Evolutionary conservation across 2,888 invertebrate species (phyloP).

Genomic region (Acleris emargana): DNA sequence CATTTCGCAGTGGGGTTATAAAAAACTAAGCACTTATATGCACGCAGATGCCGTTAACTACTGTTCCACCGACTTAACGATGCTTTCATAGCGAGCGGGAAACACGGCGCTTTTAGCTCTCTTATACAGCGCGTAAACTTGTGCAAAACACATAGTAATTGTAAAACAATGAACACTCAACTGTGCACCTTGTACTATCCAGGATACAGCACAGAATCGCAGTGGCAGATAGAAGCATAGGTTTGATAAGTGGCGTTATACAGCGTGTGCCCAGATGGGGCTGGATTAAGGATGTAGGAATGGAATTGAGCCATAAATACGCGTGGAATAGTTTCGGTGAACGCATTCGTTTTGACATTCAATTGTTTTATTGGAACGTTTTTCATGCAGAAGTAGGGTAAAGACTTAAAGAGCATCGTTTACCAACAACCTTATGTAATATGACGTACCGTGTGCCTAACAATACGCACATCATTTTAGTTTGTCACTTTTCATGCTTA

Average conservation of each 20-base stretch:
- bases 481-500: no score
- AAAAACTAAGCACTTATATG: slow-evolving; percentile 10
- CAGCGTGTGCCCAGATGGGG: slow-evolving; percentile 16
- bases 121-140: no score
- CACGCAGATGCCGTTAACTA: not conserved
- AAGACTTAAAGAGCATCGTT: no score
- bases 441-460: no score
- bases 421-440: no score
- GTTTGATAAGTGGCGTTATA: slow-evolving; percentile 29
- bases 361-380: slow-evolving; percentile 1
- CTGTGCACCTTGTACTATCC: not conserved
- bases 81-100: not conserved
- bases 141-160: not conserved
- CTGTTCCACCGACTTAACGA: slow-evolving; percentile 3
- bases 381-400: not conserved
- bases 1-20: no score
- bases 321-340: not conserved
- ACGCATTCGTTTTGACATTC: not conserved
- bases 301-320: slow-evolving; percentile 37
- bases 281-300: slow-evolving; percentile 28
- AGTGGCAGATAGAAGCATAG: not conserved
- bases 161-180: not conserved
- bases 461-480: no score
- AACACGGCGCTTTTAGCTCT: no score
- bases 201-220: not conserved